Conservation (phyloP, 2,113 vertebrate genomes). For the Crypturellus undulatus region DNA sequence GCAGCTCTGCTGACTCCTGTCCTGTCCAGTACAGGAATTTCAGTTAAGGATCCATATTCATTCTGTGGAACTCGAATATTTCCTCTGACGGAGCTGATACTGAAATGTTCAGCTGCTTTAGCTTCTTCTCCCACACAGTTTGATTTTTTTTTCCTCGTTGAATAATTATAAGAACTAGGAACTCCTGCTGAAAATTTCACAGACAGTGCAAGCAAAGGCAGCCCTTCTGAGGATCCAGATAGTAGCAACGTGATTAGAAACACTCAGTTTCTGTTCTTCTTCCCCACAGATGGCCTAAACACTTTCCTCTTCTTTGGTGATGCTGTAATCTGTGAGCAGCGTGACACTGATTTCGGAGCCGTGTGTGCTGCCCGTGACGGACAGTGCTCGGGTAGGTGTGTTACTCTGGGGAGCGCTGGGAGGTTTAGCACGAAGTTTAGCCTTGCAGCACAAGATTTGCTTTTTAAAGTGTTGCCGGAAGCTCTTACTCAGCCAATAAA, state of each 20-base stretch:
- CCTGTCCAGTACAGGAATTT: background rate
- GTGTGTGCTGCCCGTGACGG: constrained; percentile 43
- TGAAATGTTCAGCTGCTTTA: background rate
- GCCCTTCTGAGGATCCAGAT: background rate
- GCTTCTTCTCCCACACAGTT: background rate
- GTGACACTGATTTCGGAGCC: constrained; percentile 81
- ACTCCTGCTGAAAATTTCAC: background rate
- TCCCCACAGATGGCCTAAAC: constrained; percentile 48
- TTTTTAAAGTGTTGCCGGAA: constrained; percentile 85
- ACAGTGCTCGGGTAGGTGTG: constrained; percentile 68
- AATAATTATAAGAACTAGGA: background rate
- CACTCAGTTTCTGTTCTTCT: background rate
- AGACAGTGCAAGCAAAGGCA: background rate
- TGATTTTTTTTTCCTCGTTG: background rate
- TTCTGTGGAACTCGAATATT: background rate
- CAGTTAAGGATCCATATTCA: fast-evolving
- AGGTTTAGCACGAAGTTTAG: background rate
- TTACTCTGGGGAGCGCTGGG: constrained; percentile 53
- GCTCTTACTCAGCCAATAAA: constrained; percentile 85
- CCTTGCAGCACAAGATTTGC: constrained; percentile 78
- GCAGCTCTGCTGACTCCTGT: background rate
- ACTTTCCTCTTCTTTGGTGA: constrained; percentile 77
- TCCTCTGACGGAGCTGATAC: background rate
- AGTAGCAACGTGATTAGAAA: background rate
- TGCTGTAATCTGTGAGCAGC: constrained; percentile 65